Conservation (phyloP, 2,888 invertebrate species). For the Drosophila koepferae region DNA sequence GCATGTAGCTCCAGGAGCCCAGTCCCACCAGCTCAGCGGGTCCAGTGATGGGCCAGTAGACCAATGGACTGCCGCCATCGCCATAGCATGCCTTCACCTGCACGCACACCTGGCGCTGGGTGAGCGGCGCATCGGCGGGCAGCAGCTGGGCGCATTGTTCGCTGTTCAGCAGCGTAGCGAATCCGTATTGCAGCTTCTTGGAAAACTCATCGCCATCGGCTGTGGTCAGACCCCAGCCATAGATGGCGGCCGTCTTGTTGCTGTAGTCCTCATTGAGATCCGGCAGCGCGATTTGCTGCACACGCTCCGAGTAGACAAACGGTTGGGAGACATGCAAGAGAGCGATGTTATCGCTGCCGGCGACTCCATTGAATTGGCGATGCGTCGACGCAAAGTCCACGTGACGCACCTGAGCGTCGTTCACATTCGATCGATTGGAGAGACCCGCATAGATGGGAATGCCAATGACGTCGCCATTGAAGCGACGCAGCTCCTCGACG, state of each 20-base stretch:
- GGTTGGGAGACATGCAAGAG: conserved; percentile 83
- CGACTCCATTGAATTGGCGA: conserved; percentile 78
- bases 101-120: conserved; percentile 62
- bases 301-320: conserved; percentile 77
- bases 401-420: conserved; percentile 73
- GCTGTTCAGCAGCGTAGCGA: conserved; percentile 57
- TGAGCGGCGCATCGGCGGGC: conserved; percentile 71
- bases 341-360: conserved; percentile 87
- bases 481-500: conserved; percentile 46
- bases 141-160: conserved; percentile 51
- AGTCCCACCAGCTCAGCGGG: conserved; percentile 70
- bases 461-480: conserved; percentile 66
- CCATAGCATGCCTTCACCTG: conserved; percentile 74
- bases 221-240: conserved; percentile 78
- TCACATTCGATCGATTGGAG: conserved; percentile 61
- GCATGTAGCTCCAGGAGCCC: conserved; percentile 78
- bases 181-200: conserved; percentile 68
- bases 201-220: conserved; percentile 57
- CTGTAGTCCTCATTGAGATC: conserved; percentile 61
- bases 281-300: conserved; percentile 84
- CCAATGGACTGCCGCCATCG: conserved; percentile 78
- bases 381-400: conserved; percentile 82
- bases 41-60: conserved; percentile 68
- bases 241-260: conserved; percentile 55
- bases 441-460: conserved; percentile 75